Evolutionary conservation across 2,797 vertebrate species (phyloP), one percentile per base, ranked within the genome.

Genomic region (Poecilia wingei): DNA sequence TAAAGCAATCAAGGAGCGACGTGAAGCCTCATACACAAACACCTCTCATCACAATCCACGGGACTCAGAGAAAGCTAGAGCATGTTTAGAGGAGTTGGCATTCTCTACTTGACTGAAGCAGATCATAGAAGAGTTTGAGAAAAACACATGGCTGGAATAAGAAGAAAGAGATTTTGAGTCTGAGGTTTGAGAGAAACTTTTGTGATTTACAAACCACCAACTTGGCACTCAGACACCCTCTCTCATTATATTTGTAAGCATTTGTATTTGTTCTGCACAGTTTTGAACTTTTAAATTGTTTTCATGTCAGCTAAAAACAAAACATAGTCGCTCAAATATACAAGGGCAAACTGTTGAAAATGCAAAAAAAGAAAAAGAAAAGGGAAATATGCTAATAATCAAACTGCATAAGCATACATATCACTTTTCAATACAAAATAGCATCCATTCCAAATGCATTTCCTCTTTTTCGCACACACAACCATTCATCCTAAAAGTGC

Each of bases 401-500:
- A 53, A 20, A 10, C 22, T 25, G 47, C 2, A 25, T 68, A 68
- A 41, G 10, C 36, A 41, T 25, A 6, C 36, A 36, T 20, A 49
- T 47, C 45, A 9, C 45, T 28, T 71, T 31, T 72, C 45, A 9
- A 14, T 25, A 36, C 31, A 36, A 72, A 72, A 36, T 45, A 68
- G 20, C 64, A 68, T 68, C 36, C 33, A 39, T 43, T 68, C 22
- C 39, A 68, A 33, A 9, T 46, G 25, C 9, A 25, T 75, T 74
- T 59, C 57, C 13, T 28, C n/a, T 28, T 59, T 10, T 2, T 31
- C 18, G 12, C 73, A 61, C 53, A 64, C 74, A 83, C 68, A 85
- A 81, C 69, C 64, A 70, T 87, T 84, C 73, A 25, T 83, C 77
- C 75, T 43, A 76, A 74, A 78, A 31, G 8, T 45, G 79, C 76